These are phyloP conservation scores for Villa cingulata DNA, from an alignment of 2,888 invertebrate genomes.

Conservation along the genomic window DNA sequence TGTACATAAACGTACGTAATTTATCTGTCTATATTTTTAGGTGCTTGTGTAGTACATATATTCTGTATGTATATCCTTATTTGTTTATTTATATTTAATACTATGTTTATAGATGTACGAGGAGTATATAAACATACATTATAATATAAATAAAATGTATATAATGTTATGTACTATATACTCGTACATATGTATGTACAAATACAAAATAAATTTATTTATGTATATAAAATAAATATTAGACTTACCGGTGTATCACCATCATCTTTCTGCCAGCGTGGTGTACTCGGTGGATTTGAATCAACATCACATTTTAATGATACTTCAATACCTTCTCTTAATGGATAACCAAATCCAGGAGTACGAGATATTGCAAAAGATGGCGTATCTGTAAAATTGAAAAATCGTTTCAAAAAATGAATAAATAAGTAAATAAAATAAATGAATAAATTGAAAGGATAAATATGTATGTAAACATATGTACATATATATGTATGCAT, in stretches of 20 bases:
- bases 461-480: background rate
- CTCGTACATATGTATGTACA: too few relatives aligned
- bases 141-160: too few relatives aligned
- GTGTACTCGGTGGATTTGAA: constrained; percentile 77
- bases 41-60: too few relatives aligned
- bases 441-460: constrained; percentile 3
- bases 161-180: too few relatives aligned
- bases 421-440: constrained; percentile 1
- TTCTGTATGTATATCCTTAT: too few relatives aligned
- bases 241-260: constrained; percentile 41
- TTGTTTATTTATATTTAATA: too few relatives aligned
- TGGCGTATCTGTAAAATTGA: constrained; percentile 60
- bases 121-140: too few relatives aligned
- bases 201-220: too few relatives aligned
- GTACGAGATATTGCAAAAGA: constrained; percentile 84
- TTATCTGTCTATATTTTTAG: too few relatives aligned
- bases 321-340: constrained; percentile 77
- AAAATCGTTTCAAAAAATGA: constrained; percentile 13
- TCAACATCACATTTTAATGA: constrained; percentile 86
- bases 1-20: too few relatives aligned
- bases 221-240: too few relatives aligned
- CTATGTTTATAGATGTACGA: too few relatives aligned
- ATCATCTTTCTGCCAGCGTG: constrained; percentile 64
- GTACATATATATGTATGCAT: background rate
- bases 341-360: constrained; percentile 83